These are phyloP conservation scores for Rallus crepitans DNA, from an alignment of 2,797 vertebrate genomes.

Conservation along the genomic window DNA sequence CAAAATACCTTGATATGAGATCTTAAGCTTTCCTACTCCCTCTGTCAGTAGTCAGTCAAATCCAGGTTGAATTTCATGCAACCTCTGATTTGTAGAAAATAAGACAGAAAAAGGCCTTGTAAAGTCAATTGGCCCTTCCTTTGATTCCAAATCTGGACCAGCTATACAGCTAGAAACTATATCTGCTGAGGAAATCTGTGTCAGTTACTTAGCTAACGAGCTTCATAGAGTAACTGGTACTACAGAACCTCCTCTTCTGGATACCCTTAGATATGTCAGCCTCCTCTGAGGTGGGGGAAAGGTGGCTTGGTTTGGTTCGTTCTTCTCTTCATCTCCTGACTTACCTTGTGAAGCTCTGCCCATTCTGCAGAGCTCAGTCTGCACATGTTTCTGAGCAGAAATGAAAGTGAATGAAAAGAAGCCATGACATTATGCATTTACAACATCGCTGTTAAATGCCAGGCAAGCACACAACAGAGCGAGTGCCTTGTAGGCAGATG, in stretches of 20 bases:
- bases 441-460: background rate
- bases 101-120: background rate
- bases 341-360: background rate
- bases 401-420: conserved; percentile 18
- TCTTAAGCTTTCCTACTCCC: background rate
- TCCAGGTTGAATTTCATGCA: background rate
- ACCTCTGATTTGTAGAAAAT: background rate
- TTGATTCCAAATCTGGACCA: background rate
- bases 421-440: background rate
- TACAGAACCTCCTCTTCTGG: background rate
- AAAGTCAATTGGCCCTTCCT: background rate
- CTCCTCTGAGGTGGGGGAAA: background rate
- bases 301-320: background rate
- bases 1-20: background rate
- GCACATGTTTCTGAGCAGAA: background rate
- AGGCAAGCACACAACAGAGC: background rate
- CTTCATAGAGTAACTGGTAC: background rate
- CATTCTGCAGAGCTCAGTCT: background rate
- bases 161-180: background rate
- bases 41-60: background rate
- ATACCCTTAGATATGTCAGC: background rate
- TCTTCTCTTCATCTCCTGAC: background rate
- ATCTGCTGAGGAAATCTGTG: background rate
- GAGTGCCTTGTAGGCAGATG: background rate
- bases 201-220: background rate